These are phyloP conservation scores for Thomomys bottae DNA, from an alignment of 2,113 vertebrate genomes.

Conservation along the genomic window DNA sequence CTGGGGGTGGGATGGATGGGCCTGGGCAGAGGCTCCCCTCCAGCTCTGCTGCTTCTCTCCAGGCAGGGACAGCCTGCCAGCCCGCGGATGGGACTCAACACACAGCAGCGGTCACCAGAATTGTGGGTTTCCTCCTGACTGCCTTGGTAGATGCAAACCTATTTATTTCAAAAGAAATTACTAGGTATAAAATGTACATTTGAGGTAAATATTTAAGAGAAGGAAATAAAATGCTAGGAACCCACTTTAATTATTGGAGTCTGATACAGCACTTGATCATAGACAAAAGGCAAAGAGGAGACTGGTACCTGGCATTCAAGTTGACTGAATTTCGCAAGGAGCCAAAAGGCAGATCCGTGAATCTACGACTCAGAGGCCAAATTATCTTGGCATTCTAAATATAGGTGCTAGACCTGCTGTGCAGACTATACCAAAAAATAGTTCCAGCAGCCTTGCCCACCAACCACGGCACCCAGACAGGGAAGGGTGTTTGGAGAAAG, in stretches of 20 bases:
- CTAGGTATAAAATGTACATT: not conserved
- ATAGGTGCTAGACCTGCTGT: not conserved
- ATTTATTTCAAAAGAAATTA: not conserved
- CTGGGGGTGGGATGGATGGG: not conserved
- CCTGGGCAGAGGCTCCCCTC: not conserved
- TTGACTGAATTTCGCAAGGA: not conserved
- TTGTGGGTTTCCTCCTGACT: not conserved
- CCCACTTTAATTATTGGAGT: not conserved
- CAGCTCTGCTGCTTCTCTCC: fast-evolving
- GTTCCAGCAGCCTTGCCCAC: not conserved
- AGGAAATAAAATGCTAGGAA: not conserved
- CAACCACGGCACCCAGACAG: too few species aligned
- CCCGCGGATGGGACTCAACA: not conserved
- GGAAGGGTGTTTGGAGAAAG: not conserved
- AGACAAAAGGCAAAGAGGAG: too few species aligned
- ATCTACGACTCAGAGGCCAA: not conserved
- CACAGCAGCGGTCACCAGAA: not conserved
- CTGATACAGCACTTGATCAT: not conserved
- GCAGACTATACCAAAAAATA: not conserved
- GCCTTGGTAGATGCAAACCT: not conserved
- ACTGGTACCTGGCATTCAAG: too few species aligned
- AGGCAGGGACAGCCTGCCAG: not conserved
- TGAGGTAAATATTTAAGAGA: not conserved
- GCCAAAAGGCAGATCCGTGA: not conserved
- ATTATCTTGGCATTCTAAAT: not conserved